Evolutionary conservation across 2,797 vertebrate species (phyloP).

Genomic region (Crocodylus rhombifer): DNA sequence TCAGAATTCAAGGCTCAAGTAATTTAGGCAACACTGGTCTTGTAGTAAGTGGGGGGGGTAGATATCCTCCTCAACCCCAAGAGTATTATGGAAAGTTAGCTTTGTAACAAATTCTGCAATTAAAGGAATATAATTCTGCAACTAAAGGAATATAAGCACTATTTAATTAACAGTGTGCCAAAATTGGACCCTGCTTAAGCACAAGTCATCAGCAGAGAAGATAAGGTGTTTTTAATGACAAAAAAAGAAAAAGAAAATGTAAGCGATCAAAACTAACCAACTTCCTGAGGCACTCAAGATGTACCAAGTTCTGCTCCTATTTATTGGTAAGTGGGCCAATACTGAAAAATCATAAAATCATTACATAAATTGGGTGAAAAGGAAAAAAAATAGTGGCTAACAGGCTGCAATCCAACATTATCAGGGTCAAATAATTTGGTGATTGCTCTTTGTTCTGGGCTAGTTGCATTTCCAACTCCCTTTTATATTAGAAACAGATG

Average conservation of each 20-base stretch:
- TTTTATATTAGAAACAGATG: too few relatives aligned
- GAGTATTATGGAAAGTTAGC: neutral
- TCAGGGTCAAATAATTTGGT: too few relatives aligned
- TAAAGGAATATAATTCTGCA: neutral
- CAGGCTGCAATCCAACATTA: too few relatives aligned
- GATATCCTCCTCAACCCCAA: neutral
- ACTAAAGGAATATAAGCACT: neutral
- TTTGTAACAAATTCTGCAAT: neutral
- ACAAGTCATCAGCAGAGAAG: neutral
- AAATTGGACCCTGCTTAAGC: neutral
- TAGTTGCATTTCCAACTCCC: too few relatives aligned
- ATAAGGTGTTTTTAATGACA: neutral
- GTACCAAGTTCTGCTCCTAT: too few relatives aligned
- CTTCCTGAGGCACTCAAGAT: too few relatives aligned
- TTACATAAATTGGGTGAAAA: too few relatives aligned
- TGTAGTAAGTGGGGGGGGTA: accelerated
- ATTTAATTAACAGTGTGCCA: neutral
- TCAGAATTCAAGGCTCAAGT: neutral
- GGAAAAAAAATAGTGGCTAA: too few relatives aligned
- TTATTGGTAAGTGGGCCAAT: too few relatives aligned
- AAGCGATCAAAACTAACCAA: too few relatives aligned
- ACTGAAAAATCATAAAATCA: too few relatives aligned
- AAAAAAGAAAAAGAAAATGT: neutral
- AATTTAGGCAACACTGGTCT: neutral
- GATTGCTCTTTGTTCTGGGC: too few relatives aligned